Conservation (phyloP, 37 sponge, comb jelly and placozoan genomes). For the Diacarnus erythraeanus region DNA sequence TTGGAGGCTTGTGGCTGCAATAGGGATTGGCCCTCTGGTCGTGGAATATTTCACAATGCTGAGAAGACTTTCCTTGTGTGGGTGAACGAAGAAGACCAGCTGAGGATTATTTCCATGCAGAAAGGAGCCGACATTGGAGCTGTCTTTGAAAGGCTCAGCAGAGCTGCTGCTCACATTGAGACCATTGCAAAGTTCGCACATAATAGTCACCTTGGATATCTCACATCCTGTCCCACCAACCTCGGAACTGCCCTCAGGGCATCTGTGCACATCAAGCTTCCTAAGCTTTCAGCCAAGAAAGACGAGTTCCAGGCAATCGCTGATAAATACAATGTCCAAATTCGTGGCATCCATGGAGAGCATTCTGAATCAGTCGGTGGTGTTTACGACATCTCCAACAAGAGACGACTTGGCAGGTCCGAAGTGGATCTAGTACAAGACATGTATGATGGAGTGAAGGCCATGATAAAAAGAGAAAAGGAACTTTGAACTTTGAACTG, state of each 20-base stretch:
- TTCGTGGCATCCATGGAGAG: constrained; percentile 82
- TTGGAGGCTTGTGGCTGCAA: constrained; percentile 71
- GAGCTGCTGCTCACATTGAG: constrained; percentile 54
- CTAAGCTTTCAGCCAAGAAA: constrained; percentile 61
- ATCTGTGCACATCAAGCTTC: constrained; percentile 79
- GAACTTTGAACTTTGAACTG: constrained; percentile 9
- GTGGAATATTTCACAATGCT: constrained; percentile 74
- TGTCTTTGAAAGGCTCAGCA: constrained; percentile 69
- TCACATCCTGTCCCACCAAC: constrained; percentile 87
- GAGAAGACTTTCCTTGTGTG: constrained; percentile 79
- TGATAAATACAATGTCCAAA: constrained; percentile 72
- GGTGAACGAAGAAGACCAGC: constrained; percentile 96
- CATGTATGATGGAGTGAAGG: constrained; percentile 77
- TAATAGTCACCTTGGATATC: constrained; percentile 82
- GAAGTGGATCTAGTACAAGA: constrained; percentile 86
- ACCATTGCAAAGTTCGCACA: constrained; percentile 68
- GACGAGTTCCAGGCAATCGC: constrained; percentile 54
- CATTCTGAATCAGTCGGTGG: constrained; percentile 66
- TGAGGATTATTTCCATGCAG: constrained; percentile 93
- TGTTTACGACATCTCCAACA: constrained; percentile 85
- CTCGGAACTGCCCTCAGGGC: constrained; percentile 89
- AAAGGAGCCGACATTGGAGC: constrained; percentile 76
- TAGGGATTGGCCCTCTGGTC: constrained; percentile 88
- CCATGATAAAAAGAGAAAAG: constrained; percentile 74
- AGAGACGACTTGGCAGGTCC: constrained; percentile 77